A percentile compares a stretch with the other conserved stretches of the same genome.
Evolutionary conservation across 2,888 invertebrate species (phyloP).

Genomic region (Incurvaria masculella): DNA sequence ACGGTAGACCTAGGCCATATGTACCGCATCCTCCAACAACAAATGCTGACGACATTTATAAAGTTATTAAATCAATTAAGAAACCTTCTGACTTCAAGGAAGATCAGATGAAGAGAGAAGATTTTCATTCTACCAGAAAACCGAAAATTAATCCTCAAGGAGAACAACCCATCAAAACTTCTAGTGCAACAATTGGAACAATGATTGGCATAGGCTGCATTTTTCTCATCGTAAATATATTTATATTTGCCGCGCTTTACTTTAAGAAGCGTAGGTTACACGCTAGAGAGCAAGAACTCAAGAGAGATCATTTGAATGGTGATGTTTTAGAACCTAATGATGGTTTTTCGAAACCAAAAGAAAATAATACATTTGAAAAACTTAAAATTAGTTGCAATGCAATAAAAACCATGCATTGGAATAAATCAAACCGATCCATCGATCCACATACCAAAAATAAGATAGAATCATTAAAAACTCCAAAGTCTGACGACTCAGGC

Average conservation of each 20-base stretch:
- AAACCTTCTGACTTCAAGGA: conserved; percentile 36
- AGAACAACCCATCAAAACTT: conserved; percentile 45
- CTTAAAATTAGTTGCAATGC: conserved; percentile 57
- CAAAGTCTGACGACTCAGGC: conserved; percentile 53
- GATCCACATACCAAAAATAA: conserved; percentile 51
- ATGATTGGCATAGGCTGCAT: conserved; percentile 64
- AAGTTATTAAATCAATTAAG: conserved; percentile 41
- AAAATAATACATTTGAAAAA: conserved; percentile 41
- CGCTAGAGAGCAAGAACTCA: conserved; percentile 43
- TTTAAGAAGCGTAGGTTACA: conserved; percentile 61
- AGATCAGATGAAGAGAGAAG: conserved; percentile 20
- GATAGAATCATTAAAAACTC: conserved; percentile 53
- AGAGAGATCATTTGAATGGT: conserved; percentile 42
- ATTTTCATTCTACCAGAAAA: conserved; percentile 23
- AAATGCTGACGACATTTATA: conserved; percentile 33
- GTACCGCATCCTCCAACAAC: conserved; percentile 24
- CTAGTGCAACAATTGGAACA: conserved; percentile 60
- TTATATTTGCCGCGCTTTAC: conserved; percentile 65
- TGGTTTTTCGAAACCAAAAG: conserved; percentile 40
- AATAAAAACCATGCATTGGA: conserved; percentile 54
- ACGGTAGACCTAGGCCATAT: conserved; percentile 31
- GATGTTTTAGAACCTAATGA: conserved; percentile 51
- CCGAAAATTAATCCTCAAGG: conserved; percentile 21
- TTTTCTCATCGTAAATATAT: conserved; percentile 70
- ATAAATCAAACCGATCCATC: conserved; percentile 48